Evolutionary conservation across 2,113 vertebrate genomes (phyloP).

Genomic region (Cheilinus undulatus): DNA sequence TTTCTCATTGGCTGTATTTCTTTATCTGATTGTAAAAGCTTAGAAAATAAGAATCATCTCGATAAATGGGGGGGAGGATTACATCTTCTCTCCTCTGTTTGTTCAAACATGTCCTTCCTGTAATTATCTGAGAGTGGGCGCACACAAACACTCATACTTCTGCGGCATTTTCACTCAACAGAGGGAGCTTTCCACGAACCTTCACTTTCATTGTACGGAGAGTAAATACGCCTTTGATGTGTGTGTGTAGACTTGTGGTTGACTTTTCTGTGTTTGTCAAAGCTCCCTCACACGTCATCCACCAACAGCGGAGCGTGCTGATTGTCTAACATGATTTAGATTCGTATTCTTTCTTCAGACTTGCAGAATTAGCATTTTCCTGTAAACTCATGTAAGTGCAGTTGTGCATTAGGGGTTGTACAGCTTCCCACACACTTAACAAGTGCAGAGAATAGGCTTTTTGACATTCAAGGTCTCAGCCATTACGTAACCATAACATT

Average conservation of each 20-base stretch:
- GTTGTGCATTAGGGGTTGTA: neutral
- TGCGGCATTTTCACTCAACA: conserved; percentile 17
- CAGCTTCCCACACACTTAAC: conserved; percentile 4
- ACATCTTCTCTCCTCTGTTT: conserved; percentile 47
- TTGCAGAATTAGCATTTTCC: conserved; percentile 7
- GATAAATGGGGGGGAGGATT: conserved; percentile 28
- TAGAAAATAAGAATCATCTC: conserved; percentile 34
- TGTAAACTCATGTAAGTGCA: conserved; percentile 1
- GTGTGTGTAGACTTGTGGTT: conserved; percentile 9
- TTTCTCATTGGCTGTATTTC: neutral
- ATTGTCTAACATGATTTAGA: neutral
- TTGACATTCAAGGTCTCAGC: conserved; percentile 15
- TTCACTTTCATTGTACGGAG: neutral
- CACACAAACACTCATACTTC: conserved; percentile 6
- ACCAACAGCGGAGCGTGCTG: neutral
- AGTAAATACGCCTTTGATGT: conserved; percentile 14
- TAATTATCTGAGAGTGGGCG: conserved; percentile 48
- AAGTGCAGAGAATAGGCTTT: neutral
- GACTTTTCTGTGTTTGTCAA: conserved; percentile 26
- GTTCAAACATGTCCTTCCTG: conserved; percentile 60
- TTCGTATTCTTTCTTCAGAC: neutral
- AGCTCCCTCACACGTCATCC: neutral
- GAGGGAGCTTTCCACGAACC: conserved; percentile 31
- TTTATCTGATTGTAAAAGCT: neutral
- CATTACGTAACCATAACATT: neutral